Evolutionary conservation across 2,888 invertebrate species (phyloP).

Genomic region (Schizaphis graminum): DNA sequence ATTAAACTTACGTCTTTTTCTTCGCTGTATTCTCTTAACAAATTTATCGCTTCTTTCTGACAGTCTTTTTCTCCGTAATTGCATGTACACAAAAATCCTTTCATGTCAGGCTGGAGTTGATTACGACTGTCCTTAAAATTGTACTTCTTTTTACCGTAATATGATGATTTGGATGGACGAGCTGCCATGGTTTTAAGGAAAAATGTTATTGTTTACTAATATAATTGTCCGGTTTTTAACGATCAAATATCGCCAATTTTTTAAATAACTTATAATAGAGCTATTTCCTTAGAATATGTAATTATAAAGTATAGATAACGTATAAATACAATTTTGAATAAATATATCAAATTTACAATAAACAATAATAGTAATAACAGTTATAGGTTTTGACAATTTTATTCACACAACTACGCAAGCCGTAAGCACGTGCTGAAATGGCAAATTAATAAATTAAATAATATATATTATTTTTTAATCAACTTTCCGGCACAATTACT

Average conservation of each 20-base stretch:
- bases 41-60: slow-evolving; percentile 87
- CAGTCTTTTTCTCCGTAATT: slow-evolving; percentile 88
- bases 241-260: background rate
- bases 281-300: background rate
- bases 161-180: slow-evolving; percentile 24
- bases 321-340: background rate
- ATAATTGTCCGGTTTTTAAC: background rate
- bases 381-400: background rate
- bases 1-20: slow-evolving; percentile 70
- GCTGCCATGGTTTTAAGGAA: background rate
- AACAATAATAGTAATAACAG: too few species aligned
- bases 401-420: too few species aligned
- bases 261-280: background rate
- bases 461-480: background rate
- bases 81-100: slow-evolving; percentile 89
- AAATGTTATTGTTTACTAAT: background rate
- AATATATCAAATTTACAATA: background rate
- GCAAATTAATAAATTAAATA: too few species aligned
- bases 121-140: slow-evolving; percentile 36
- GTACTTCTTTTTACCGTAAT: slow-evolving; percentile 28
- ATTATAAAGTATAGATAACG: background rate
- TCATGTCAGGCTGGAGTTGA: slow-evolving; percentile 74
- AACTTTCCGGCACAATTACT: too few species aligned
- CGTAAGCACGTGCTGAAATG: background rate
- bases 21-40: slow-evolving; percentile 84